Evolutionary conservation across 2,888 invertebrate genomes (phyloP).

Genomic region (Caradrina clavipalpis): DNA sequence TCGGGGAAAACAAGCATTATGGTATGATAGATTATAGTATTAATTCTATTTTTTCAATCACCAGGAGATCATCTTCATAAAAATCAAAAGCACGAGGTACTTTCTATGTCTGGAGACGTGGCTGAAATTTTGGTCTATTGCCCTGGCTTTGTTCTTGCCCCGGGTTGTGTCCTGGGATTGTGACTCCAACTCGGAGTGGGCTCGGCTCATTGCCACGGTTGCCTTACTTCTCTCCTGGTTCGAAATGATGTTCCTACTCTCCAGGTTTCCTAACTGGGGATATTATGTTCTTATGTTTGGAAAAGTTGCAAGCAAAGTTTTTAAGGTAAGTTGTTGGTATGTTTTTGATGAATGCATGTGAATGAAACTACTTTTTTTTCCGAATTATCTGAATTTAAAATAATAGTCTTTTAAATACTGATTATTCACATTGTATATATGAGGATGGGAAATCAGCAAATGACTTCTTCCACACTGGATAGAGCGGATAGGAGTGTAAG

Average conservation of each 20-base stretch:
- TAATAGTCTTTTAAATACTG: too few species aligned
- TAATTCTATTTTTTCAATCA: conserved; percentile 17
- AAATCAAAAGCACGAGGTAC: conserved; percentile 80
- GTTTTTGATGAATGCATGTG: too few species aligned
- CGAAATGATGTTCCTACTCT: conserved; percentile 90
- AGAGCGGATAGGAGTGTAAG: too few species aligned
- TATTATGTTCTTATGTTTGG: conserved; percentile 91
- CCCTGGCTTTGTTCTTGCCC: conserved; percentile 80
- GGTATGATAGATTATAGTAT: too few species aligned
- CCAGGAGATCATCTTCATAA: conserved; percentile 87
- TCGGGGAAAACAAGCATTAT: too few species aligned
- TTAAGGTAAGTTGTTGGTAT: conserved; percentile 84
- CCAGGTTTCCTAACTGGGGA: conserved; percentile 90
- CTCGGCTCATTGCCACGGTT: conserved; percentile 85
- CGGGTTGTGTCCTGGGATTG: conserved; percentile 58
- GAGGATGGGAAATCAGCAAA: too few species aligned
- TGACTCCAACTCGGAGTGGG: conserved; percentile 73
- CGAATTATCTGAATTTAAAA: too few species aligned
- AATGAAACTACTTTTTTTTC: too few species aligned
- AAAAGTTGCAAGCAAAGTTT: conserved; percentile 88
- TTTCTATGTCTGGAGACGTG: conserved; percentile 87
- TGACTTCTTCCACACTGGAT: too few species aligned
- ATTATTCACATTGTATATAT: too few species aligned
- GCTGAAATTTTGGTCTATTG: conserved; percentile 85
- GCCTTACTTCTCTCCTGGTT: conserved; percentile 89